A percentile compares a stretch with the other conserved stretches of the same genome.
These are phyloP conservation scores for Drosophila vallismaia DNA, from an alignment of 2,888 invertebrate species.

Conservation along the genomic window DNA sequence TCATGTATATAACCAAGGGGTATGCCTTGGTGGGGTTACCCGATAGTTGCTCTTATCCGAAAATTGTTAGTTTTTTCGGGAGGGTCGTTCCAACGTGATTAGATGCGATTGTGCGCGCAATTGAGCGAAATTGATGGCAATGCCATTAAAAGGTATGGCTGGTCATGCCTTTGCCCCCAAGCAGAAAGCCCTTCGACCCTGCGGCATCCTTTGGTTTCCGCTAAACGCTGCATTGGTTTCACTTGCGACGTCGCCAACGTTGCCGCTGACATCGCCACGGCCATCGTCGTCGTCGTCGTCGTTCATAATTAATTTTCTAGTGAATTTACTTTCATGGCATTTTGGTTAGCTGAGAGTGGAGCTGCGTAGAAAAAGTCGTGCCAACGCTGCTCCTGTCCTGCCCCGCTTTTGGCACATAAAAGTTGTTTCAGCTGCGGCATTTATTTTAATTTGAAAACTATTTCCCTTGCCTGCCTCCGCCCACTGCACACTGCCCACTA, in stretches of 20 bases:
- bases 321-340: slow-evolving; percentile 77
- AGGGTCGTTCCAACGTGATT: slow-evolving; percentile 70
- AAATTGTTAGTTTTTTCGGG: slow-evolving; percentile 49
- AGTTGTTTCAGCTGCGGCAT: slow-evolving; percentile 74
- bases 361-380: slow-evolving; percentile 19
- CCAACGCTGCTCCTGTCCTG: slow-evolving; percentile 1
- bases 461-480: slow-evolving; percentile 53
- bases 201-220: slow-evolving; percentile 10
- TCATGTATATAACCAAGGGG: not conserved
- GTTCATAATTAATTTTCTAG: slow-evolving; percentile 78
- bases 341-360: slow-evolving; percentile 63
- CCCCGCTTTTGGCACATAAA: slow-evolving; percentile 62
- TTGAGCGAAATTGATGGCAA: slow-evolving; percentile 79
- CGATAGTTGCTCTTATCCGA: not conserved
- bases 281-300: slow-evolving; percentile 32
- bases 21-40: not conserved
- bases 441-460: slow-evolving; percentile 80
- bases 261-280: slow-evolving; percentile 10
- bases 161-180: slow-evolving; percentile 29
- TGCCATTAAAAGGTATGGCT: slow-evolving; percentile 74
- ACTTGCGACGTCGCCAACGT: slow-evolving; percentile 33
- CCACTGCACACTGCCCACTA: slow-evolving; percentile 2
- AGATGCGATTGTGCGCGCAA: slow-evolving; percentile 79
- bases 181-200: slow-evolving; percentile 1
- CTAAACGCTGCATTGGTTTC: slow-evolving; percentile 62